Evolutionary conservation across 2,888 invertebrate genomes (phyloP), one percentile per base, ranked within the genome.

Genomic region (Pheosia tremula): DNA sequence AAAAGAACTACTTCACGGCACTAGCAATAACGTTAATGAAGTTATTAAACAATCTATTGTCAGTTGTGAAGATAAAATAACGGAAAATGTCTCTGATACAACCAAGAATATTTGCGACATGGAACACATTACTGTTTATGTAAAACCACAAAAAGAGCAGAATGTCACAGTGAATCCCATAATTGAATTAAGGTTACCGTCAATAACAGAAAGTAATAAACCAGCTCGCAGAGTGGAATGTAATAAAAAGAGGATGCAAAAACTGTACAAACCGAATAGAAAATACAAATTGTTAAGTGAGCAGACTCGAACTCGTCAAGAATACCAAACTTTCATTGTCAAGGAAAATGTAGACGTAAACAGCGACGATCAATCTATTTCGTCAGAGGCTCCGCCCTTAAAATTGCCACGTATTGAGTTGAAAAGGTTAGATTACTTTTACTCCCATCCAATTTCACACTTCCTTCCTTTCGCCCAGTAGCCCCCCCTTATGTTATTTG

Each of bases 91-190:
- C 50, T 24, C 49, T 11, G 63, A 60, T 7, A n/a, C 54, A 41
- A 78, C 75, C 62, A 85, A 72, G 71, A 84, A 85, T 55, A 82
- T 89, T 11, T 81, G 83, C 66, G 87, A 90, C 63, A 84, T 93
- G 90, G 91, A 91, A 77, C 91, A 92, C 68, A 90, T 92, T 57
- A 89, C 90, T 53, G 84, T 91, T 57, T 93, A 91, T 74, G 85
- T 87, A 60, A 74, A 78, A 64, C 74, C 76, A 63, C 50, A 61
- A 37, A 36, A 64, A 10, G 72, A 77, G 61, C 54, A 61, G 43
- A 59, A 61, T 50, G 52, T 52, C 11, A 47, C 13, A 38, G 56
- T 57, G 10, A 65, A 78, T 45, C 63, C 69, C 39, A 13, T 73
- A 37, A 57, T 64, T 50, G 71, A 80, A 52, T 77, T 90, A n/a